These are phyloP conservation scores for Carassius carassius DNA, from an alignment of 2,113 vertebrate genomes.

Conservation along the genomic window DNA sequence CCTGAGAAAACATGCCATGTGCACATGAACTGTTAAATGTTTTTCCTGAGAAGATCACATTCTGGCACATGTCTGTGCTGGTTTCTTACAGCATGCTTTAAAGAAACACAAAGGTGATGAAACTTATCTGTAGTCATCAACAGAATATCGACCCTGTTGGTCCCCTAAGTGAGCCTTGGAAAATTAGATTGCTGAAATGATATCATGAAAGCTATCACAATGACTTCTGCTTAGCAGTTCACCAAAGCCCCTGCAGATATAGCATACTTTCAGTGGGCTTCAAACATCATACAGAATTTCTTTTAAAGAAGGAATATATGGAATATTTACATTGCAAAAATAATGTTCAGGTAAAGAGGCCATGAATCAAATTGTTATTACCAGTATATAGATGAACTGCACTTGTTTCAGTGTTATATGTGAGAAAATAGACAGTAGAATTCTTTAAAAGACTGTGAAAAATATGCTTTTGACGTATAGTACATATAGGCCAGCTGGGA, in stretches of 20 bases:
- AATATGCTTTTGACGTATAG: background rate
- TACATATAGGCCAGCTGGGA: background rate
- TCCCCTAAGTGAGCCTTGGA: conserved; percentile 61
- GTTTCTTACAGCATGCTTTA: conserved; percentile 13
- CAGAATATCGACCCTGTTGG: conserved; percentile 66
- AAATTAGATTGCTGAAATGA: conserved; percentile 66
- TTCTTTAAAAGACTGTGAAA: conserved; percentile 1
- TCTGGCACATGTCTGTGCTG: background rate
- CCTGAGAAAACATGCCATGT: conserved; percentile 26
- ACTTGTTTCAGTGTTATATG: conserved; percentile 14
- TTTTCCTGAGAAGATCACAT: background rate
- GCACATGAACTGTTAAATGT: conserved; percentile 13
- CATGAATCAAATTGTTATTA: background rate
- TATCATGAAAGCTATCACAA: conserved; percentile 51
- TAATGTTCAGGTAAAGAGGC: background rate
- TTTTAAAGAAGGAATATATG: conserved; percentile 11
- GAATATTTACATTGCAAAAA: background rate
- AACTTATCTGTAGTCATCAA: conserved; percentile 41
- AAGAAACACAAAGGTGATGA: conserved; percentile 31
- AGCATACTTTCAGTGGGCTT: conserved; percentile 44
- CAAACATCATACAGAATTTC: conserved; percentile 35
- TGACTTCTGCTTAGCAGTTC: conserved; percentile 57
- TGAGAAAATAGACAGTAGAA: background rate
- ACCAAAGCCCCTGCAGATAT: conserved; percentile 48
- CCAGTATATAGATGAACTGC: background rate